Base-by-base conservation (phyloP, 2,797 vertebrate species). In the Macroramphosus scolopax region DNA sequence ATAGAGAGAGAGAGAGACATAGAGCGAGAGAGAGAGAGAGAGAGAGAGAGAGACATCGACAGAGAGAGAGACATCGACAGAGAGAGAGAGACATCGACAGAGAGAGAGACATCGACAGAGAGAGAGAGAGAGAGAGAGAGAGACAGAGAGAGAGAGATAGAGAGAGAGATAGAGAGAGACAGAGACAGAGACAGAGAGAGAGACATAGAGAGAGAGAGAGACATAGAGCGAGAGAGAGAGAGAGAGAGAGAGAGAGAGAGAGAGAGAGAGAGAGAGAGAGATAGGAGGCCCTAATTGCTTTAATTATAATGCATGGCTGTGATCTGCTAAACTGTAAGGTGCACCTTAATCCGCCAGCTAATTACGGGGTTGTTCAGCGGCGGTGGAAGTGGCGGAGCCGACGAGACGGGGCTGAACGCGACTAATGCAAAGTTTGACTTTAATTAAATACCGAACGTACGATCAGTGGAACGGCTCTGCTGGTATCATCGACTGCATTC, bases 321-420 rank as follows among this genome's bases (percentile, higher is more conserved):
- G 80, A 82, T 81, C 72, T 64, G 68, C 77, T 85, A 87, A 87
- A 89, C 78, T 76, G 79, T 79, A 70, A 79, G 73, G 72, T 69
- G 73, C 78, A 89, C 81, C 83, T 72, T 83, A 76, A 87, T 87
- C 78, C 63, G 35, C 50, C 47, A 59, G 67, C 65, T 81, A 84
- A 89, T 88, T 88, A 83, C 17, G 52, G 56, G n/a, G 69, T 68
- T 60, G 72, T 64, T 74, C 30, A 15, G 50, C 25, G 49, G 35
- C 14, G 44, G 56, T 28, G 47, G 33, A 35, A 50, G 61, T 16
- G 38, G 41, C 0, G 43, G 29, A 47, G 52, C 46, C 22, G 50
- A 6, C n/a, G 39, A 58, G 45, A 51, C 10, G 12, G 40, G 32
- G 17, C 26, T 25, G 45, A 58, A 50, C 29, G 25, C 5, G 46